A percentile compares a stretch with the other conserved stretches of the same genome.
Evolutionary conservation across 2,888 invertebrate species (phyloP).

Genomic region (Noctua janthe): DNA sequence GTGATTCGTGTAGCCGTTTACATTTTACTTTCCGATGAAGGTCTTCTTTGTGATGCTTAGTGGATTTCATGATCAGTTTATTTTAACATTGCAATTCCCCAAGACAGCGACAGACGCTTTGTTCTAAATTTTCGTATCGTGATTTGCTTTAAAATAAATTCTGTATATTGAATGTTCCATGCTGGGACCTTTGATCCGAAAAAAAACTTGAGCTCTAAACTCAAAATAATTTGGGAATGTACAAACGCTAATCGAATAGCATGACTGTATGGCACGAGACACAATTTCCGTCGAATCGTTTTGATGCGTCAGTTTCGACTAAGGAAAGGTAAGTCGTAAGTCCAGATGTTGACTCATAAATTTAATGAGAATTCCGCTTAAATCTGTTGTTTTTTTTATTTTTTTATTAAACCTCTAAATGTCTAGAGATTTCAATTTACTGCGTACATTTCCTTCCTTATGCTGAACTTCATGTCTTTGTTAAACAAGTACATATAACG

Average conservation of each 20-base stretch:
- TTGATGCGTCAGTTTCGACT: slow-evolving; percentile 28
- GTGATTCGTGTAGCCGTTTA: slow-evolving; percentile 11
- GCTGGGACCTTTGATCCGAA: background rate
- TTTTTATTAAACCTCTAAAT: background rate
- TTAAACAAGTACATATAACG: slow-evolving; percentile 5
- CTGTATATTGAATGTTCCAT: background rate
- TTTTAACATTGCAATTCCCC: background rate
- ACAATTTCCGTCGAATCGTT: background rate
- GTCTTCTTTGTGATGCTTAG: slow-evolving; percentile 19
- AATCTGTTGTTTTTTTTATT: background rate
- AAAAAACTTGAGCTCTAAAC: background rate
- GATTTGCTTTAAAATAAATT: background rate
- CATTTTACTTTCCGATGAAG: slow-evolving; percentile 27
- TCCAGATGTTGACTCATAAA: background rate
- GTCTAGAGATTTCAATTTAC: slow-evolving; percentile 2
- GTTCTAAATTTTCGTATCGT: background rate
- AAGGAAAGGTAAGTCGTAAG: background rate
- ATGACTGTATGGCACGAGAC: background rate
- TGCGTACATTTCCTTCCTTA: slow-evolving; percentile 7
- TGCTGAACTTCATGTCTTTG: background rate
- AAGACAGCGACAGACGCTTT: background rate
- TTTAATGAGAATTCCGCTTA: background rate
- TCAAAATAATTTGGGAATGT: background rate
- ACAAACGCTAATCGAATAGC: background rate
- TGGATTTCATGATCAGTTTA: background rate